Evolutionary conservation across 2,888 invertebrate genomes (phyloP).

Genomic region (Euphydryas editha): DNA sequence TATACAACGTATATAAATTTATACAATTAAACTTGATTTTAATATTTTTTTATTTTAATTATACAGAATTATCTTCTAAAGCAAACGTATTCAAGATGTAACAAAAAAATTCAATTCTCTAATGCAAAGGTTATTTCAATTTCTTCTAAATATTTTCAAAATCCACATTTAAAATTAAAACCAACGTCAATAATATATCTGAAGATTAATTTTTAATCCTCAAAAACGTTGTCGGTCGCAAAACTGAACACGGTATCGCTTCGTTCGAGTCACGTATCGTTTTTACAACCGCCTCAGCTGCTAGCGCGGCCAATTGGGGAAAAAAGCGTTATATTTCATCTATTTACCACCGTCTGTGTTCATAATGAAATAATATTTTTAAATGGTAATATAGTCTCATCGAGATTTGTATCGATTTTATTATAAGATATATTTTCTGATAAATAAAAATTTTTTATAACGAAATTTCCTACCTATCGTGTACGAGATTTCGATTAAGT

Average conservation of each 20-base stretch:
- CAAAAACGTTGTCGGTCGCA: conserved; percentile 26
- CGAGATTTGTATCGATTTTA: not conserved
- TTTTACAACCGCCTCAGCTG: conserved; percentile 76
- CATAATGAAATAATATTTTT: conserved; percentile 74
- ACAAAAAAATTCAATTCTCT: no score
- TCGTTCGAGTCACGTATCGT: conserved; percentile 67
- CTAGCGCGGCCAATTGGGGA: conserved; percentile 62
- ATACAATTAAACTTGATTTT: no score
- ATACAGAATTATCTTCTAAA: no score
- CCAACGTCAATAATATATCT: conserved; percentile 17
- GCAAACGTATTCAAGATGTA: no score
- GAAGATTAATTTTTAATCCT: conserved; percentile 34
- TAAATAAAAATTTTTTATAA: no score
- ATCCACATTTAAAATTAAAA: not conserved
- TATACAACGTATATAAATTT: no score
- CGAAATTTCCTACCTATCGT: no score
- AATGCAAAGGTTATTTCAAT: not conserved
- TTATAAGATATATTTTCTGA: no score
- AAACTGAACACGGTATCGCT: conserved; percentile 26
- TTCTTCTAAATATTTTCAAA: not conserved
- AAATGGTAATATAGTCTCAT: conserved; percentile 51
- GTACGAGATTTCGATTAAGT: no score
- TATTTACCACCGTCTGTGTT: conserved; percentile 46
- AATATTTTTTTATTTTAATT: no score
- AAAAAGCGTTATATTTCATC: conserved; percentile 75